These are phyloP conservation scores for Cryptotermes secundus DNA, from an alignment of 1,140 invertebrate species.

Conservation along the genomic window DNA sequence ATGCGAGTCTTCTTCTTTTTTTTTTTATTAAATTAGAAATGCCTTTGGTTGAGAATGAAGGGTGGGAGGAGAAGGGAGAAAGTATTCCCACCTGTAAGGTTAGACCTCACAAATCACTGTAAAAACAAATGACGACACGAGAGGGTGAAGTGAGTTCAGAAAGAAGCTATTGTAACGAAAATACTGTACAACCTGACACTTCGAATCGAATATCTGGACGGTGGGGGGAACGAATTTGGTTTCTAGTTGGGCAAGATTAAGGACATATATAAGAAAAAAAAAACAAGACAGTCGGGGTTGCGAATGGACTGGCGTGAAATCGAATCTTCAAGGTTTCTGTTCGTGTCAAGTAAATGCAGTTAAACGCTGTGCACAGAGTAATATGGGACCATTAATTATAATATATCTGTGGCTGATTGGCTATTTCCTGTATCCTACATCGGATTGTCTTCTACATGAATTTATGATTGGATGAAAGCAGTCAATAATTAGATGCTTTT, in stretches of 20 bases:
- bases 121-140: background rate
- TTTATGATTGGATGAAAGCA: no score
- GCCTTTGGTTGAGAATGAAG: background rate
- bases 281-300: no score
- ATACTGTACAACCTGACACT: background rate
- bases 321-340: no score
- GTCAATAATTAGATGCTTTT: no score
- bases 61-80: background rate
- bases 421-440: no score
- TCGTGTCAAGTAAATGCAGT: no score
- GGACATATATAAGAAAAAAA: background rate
- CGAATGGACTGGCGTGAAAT: no score
- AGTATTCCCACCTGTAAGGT: background rate
- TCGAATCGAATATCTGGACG: background rate
- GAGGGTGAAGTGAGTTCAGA: no score
- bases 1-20: background rate
- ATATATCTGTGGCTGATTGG: no score
- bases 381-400: no score
- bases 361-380: no score
- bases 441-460: no score
- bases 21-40: slow-evolving; percentile 21
- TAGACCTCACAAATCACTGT: slow-evolving; percentile 7
- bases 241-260: background rate
- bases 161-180: background rate
- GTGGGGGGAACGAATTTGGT: background rate